Conservation (phyloP, 2,888 invertebrate genomes). For the Zygothrica quintamaculata region DNA sequence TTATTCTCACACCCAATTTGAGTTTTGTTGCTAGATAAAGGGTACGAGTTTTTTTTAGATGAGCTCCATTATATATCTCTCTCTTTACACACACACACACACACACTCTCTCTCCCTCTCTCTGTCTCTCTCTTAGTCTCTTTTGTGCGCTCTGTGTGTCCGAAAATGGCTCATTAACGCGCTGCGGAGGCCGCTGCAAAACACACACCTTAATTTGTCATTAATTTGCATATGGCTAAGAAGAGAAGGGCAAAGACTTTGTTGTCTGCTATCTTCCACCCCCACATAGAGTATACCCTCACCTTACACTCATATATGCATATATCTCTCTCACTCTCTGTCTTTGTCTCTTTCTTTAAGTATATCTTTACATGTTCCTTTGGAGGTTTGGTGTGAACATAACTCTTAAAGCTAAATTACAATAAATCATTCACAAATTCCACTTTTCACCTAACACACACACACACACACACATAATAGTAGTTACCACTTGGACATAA, state of each 20-base stretch:
- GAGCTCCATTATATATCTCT: constrained; percentile 25
- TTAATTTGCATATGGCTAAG: constrained; percentile 72
- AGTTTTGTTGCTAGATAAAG: constrained; percentile 59
- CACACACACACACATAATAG: constrained; percentile 3
- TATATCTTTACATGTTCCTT: too few species aligned
- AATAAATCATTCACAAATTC: constrained; percentile 81
- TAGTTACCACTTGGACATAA: constrained; percentile 5
- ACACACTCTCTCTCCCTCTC: neutral
- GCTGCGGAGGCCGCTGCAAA: constrained; percentile 65
- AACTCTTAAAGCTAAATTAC: constrained; percentile 79
- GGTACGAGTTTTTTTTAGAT: constrained; percentile 35
- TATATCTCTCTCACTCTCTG: constrained; percentile 36
- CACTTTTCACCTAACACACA: constrained; percentile 73
- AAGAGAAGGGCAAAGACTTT: constrained; percentile 15
- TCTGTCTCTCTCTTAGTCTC: neutral
- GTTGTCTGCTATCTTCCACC: constrained; percentile 42
- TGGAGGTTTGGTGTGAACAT: constrained; percentile 78
- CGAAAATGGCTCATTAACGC: constrained; percentile 68
- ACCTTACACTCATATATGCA: neutral
- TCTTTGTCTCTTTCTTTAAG: constrained; percentile 19
- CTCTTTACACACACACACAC: neutral
- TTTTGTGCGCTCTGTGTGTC: neutral
- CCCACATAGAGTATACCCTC: constrained; percentile 37
- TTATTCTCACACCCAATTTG: constrained; percentile 81
- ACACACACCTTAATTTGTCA: constrained; percentile 79